Percentiles rank a stretch among this genome's conserved stretches.
Conservation (phyloP, 2,113 vertebrate species). For the Maccullochella peelii region DNA sequence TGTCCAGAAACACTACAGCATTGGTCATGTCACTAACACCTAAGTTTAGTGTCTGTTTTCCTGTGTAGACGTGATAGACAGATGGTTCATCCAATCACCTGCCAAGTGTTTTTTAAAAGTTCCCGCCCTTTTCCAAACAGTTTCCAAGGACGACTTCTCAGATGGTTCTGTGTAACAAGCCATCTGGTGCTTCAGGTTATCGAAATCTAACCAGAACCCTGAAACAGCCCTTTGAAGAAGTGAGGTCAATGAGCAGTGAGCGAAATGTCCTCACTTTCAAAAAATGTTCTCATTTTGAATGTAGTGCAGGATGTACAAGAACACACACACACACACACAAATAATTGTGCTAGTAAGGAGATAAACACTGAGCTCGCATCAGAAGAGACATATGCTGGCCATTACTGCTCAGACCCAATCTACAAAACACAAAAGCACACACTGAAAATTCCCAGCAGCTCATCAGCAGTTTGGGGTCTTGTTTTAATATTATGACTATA, state of each 20-base stretch:
- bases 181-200: too few species aligned
- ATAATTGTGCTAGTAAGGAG: background rate
- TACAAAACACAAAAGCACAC: background rate
- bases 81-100: too few species aligned
- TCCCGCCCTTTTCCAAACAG: too few species aligned
- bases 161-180: too few species aligned
- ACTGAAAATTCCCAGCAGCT: background rate
- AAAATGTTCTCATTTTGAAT: background rate
- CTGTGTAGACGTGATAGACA: too few species aligned
- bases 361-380: slow-evolving; percentile 13
- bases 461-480: background rate
- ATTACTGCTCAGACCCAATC: background rate
- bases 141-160: too few species aligned
- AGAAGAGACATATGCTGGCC: background rate
- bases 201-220: background rate
- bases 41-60: background rate
- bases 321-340: background rate
- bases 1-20: too few species aligned
- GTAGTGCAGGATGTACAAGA: slow-evolving; percentile 1
- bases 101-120: too few species aligned
- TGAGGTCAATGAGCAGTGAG: background rate
- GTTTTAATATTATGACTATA: background rate
- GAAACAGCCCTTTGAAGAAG: background rate
- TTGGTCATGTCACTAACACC: background rate
- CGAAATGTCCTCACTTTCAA: background rate